Base-by-base conservation (phyloP, 2,113 vertebrate species). In the Paraplagusia blochii region DNA sequence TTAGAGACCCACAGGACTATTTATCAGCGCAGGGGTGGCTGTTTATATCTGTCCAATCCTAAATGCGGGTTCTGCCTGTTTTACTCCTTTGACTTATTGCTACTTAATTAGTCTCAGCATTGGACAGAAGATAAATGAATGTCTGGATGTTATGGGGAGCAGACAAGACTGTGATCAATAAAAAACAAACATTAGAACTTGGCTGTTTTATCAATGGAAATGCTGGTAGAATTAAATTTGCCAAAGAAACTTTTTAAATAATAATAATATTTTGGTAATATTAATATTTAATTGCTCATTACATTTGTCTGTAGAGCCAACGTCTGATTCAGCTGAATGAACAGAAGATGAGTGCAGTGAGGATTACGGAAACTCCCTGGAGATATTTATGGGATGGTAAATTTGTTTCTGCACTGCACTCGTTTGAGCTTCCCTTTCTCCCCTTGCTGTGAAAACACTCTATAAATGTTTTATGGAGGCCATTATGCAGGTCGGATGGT, bases 61-160 rank as follows among this genome's bases (percentile, higher is more conserved):
- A 35, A 36, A 35, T 36, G 9, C 29, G 36, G n/a, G 34, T 15
- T 10, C 10, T 36, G 34, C 49, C 35, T 51, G 16, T 12, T 50
- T 50, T n/a, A 50, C 29, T 50, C 11, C 1, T 47, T 47, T 13
- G 1, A 29, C 4, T 42, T 48, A 62, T 59, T 67, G 67, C 48
- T 65, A 56, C 45, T 52, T 48, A 58, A 79, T 81, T 58, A 52
- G 53, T 72, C 73, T 53, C 53, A 58, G 43, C 54, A 17, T 11
- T 11, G 48, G 36, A 46, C 13, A 1, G 44, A 55, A 18, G 48
- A 69, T 55, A 29, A 58, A 77, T 42, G 14, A 53, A 50, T 35
- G 49, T 62, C 38, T 47, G 19, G 50, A 13, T 44, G 39, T 62
- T 34, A 40, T 5, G 44, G 17, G 10, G 47, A 22, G 11, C 13